These are phyloP conservation scores for Donacobius atricapilla DNA, from an alignment of 2,113 vertebrate species.

Conservation along the genomic window DNA sequence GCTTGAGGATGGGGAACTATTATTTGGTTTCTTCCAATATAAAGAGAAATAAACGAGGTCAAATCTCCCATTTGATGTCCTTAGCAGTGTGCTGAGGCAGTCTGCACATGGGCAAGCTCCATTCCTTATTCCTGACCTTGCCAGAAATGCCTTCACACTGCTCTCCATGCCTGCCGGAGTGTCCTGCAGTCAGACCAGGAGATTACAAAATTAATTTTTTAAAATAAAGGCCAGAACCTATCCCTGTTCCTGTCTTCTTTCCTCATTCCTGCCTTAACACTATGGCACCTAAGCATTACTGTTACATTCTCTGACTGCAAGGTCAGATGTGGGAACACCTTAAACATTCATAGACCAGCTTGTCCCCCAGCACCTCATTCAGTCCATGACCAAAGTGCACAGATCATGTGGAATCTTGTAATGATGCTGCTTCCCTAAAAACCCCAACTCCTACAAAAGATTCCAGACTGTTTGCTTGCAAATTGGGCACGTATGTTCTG, in stretches of 20 bases:
- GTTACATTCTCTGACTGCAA: not conserved
- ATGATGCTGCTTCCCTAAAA: not conserved
- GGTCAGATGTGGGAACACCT: not conserved
- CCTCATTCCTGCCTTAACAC: not conserved
- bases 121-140: fast-evolving
- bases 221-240: not conserved
- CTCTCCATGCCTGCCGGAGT: fast-evolving
- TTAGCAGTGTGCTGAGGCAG: not conserved
- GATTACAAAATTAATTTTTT: fast-evolving
- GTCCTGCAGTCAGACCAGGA: not conserved
- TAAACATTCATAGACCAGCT: not conserved
- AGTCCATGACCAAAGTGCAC: fast-evolving
- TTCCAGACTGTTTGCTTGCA: not conserved
- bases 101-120: fast-evolving
- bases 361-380: not conserved
- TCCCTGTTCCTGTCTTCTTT: not conserved
- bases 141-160: fast-evolving
- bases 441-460: not conserved
- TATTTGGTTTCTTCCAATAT: not conserved
- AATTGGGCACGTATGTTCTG: not conserved
- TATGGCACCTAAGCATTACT: fast-evolving
- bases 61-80: not conserved
- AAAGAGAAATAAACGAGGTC: not conserved
- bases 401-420: not conserved
- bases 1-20: not conserved